phyloP scores from a whole-genome alignment of 2,797 vertebrate genomes.

The Limnodromus scolopaceus region DNA sequence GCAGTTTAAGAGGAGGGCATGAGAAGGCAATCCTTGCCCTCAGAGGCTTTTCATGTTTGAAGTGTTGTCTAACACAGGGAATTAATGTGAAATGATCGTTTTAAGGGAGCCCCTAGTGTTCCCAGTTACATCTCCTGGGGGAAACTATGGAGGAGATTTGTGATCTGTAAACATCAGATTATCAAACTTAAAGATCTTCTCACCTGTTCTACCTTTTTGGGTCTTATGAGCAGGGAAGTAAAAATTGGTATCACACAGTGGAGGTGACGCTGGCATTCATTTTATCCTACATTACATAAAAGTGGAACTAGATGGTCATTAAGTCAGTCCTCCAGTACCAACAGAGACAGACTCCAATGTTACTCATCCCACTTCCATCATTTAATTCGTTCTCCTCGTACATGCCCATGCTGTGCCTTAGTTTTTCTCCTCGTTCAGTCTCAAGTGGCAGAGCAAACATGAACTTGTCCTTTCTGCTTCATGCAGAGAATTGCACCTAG shows the following conservation, averaged over 20 bases:
- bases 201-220: not conserved
- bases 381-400: not conserved
- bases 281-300: not conserved
- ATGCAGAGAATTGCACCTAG: not conserved
- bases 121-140: not conserved
- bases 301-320: not conserved
- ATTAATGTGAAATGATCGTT: not conserved
- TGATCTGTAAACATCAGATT: not conserved
- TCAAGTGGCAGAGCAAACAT: not conserved
- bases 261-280: not conserved
- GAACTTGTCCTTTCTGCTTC: not conserved
- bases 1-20: not conserved
- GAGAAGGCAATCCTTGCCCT: not conserved
- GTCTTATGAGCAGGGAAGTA: not conserved
- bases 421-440: not conserved
- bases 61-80: not conserved
- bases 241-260: rapidly evolving
- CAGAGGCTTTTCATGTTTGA: not conserved
- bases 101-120: not conserved
- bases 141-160: not conserved
- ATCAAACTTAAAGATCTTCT: not conserved
- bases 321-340: not conserved
- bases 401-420: not conserved
- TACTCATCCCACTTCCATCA: not conserved
- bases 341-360: not conserved